phyloP scores from a whole-genome alignment of 2,888 invertebrate genomes.

The Dynastes grantii region DNA sequence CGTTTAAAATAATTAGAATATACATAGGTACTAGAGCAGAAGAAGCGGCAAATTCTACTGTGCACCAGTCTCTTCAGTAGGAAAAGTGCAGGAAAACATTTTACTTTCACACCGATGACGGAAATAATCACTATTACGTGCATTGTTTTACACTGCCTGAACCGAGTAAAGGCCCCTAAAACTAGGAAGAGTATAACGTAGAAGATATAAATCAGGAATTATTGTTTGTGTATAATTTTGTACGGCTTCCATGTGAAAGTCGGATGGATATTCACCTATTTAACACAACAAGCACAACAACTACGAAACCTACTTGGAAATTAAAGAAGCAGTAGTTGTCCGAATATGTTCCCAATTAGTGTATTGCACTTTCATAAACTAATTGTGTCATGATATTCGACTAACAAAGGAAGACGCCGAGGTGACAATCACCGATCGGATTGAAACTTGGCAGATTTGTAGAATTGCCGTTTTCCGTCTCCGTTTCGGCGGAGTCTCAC shows the following conservation, averaged over 20 bases:
- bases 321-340: no score
- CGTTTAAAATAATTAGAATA: not conserved
- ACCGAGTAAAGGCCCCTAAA: constrained; percentile 11
- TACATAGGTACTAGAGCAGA: not conserved
- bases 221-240: not conserved
- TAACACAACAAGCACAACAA: no score
- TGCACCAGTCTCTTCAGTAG: constrained; percentile 1
- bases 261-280: no score
- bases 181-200: not conserved
- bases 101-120: constrained; percentile 35
- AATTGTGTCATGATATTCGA: no score
- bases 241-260: not conserved
- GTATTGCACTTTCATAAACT: no score
- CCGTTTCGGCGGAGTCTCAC: no score
- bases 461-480: no score
- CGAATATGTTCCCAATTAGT: no score
- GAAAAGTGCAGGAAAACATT: constrained; percentile 16
- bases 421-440: no score
- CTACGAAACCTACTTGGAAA: no score
- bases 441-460: no score
- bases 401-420: no score
- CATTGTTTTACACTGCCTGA: constrained; percentile 12
- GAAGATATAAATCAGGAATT: not conserved
- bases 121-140: constrained; percentile 30
- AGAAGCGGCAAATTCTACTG: not conserved